Evolutionary conservation across 2,797 vertebrate genomes (phyloP).

Genomic region (Gallirallus australis): DNA sequence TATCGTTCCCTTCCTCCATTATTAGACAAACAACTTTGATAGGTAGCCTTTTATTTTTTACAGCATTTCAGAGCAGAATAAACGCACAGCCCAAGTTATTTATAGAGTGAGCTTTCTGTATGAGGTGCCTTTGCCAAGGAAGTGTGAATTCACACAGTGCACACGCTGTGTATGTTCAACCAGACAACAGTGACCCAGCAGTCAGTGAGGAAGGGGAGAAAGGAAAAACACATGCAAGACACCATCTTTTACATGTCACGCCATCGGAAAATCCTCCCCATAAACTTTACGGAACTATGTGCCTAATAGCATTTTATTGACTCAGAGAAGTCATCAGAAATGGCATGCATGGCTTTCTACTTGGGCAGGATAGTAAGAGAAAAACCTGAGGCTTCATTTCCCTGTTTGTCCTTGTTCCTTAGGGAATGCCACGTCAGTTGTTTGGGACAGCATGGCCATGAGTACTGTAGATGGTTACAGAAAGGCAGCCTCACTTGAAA

Average conservation of each 20-base stretch:
- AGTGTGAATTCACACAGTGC: slow-evolving; percentile 64
- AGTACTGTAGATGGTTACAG: neutral
- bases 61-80: slow-evolving; percentile 77
- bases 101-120: slow-evolving; percentile 70
- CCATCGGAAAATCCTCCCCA: slow-evolving; percentile 33
- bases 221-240: slow-evolving; percentile 55
- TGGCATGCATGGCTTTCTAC: neutral
- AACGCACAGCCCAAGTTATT: slow-evolving; percentile 73
- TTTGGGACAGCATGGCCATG: neutral
- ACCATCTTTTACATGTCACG: slow-evolving; percentile 58
- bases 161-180: slow-evolving; percentile 30
- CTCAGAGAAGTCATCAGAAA: neutral
- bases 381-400: neutral
- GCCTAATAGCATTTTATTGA: slow-evolving; percentile 41
- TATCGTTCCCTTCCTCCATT: slow-evolving; percentile 66
- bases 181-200: slow-evolving; percentile 54
- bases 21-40: slow-evolving; percentile 68
- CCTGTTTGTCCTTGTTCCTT: neutral
- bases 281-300: slow-evolving; percentile 42
- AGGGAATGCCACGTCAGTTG: neutral
- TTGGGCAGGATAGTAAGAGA: neutral
- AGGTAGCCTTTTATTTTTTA: slow-evolving; percentile 79
- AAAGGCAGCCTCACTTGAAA: neutral
- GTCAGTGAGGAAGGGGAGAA: neutral
- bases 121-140: slow-evolving; percentile 67